These are phyloP conservation scores for Nettapus auritus DNA, from an alignment of 2,113 vertebrate genomes.

Conservation along the genomic window DNA sequence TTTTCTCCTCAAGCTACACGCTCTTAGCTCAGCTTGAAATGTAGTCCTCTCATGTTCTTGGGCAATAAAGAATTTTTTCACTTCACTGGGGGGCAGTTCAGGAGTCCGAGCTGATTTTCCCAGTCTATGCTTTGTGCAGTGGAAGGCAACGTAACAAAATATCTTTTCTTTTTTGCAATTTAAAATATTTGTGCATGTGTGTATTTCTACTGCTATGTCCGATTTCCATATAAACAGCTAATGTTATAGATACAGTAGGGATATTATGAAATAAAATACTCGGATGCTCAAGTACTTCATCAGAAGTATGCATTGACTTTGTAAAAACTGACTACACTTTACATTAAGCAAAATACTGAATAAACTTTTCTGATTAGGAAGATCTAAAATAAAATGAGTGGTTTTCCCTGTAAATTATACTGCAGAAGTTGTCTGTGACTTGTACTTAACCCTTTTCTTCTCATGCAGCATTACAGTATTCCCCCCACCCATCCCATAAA, in stretches of 20 bases:
- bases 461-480: conserved; percentile 70
- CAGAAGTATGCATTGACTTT: conserved; percentile 46
- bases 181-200: conserved; percentile 4
- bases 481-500: conserved; percentile 47
- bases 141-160: conserved; percentile 28
- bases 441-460: conserved; percentile 41
- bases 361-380: conserved; percentile 60
- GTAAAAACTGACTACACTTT: conserved; percentile 50
- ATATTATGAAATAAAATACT: conserved; percentile 59
- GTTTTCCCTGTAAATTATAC: conserved; percentile 65
- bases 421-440: conserved; percentile 67
- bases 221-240: conserved; percentile 45
- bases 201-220: conserved; percentile 22
- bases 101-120: background rate
- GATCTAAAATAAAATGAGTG: conserved; percentile 69
- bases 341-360: conserved; percentile 69
- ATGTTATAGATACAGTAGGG: conserved; percentile 17
- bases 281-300: conserved; percentile 55
- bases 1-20: background rate
- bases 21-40: background rate
- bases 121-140: conserved; percentile 47
- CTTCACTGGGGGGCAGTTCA: background rate
- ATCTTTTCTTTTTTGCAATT: conserved; percentile 18
- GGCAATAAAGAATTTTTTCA: background rate
- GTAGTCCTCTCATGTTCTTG: background rate